Evolutionary conservation across 2,113 vertebrate genomes (phyloP), one percentile per base, ranked within the genome.

Genomic region (Parotia lawesii): DNA sequence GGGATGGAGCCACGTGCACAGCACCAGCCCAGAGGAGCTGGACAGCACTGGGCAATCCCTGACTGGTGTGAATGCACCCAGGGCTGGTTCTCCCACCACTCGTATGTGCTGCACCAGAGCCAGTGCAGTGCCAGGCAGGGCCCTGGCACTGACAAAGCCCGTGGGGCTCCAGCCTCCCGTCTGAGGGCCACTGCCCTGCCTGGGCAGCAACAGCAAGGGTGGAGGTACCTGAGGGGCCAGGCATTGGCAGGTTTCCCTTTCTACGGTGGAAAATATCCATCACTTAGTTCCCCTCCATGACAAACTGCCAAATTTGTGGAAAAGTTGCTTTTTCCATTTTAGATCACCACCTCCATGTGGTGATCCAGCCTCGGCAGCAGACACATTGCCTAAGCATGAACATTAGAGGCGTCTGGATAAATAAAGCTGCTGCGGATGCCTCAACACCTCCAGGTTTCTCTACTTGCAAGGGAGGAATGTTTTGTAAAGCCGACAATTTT

Each of bases 281-380:
- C 92, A 77, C 56, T 71, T 31, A 4, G 67, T 73, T 90, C 94
- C 40, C 44, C 87, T 93, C 89, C 31, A 6, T 90, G 94, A 97
- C 88, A 95, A 95, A 93, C 94, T 79, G 94, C 93, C 91, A 93
- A 91, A 96, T 94, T 96, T 37, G 80, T 89, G 94, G 93, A 91
- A 90, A 91, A 95, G 94, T 90, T 91, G 48, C 29, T 9, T 89
- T 96, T 97, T 97, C 98, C 97, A 92, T 97, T 97, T 98, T 97
- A 70, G 87, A 83, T 83, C 78, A 83, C 87, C 78, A 83, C 95
- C 94, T 98, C 97, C 96, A 77, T 96, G 97, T 96, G 97, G 91
- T 96, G 97, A 94, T 95, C 71, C 75, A 87, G 93, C 69, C 81
- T 95, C 38, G 3, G 96, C 89, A 77, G 94, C 90, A 94, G 96